Evolutionary conservation across 2,797 vertebrate genomes (phyloP).

Genomic region (Notoglanidium macrostoma): DNA sequence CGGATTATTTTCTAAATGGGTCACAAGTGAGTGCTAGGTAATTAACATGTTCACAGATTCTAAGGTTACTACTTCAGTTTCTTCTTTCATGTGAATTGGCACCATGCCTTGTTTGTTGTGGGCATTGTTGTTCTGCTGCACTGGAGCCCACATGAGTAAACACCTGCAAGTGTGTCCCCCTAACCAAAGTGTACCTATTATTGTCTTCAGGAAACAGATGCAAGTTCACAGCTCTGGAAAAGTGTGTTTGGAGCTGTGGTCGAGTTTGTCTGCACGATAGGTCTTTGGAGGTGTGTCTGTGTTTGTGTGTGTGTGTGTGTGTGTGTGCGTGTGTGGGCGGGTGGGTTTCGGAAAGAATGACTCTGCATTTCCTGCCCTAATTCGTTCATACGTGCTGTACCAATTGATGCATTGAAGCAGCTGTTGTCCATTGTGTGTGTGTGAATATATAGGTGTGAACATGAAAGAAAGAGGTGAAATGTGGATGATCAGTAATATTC

Average conservation of each 20-base stretch:
- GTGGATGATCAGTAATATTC: slow-evolving; percentile 68
- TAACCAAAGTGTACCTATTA: slow-evolving; percentile 75
- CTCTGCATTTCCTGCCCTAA: slow-evolving; percentile 76
- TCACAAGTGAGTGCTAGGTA: slow-evolving; percentile 33
- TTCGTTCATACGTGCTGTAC: slow-evolving; percentile 68
- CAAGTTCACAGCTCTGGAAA: slow-evolving; percentile 80
- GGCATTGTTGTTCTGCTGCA: slow-evolving; percentile 38
- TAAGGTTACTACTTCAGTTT: slow-evolving; percentile 22
- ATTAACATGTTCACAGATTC: slow-evolving; percentile 26
- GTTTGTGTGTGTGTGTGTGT: slow-evolving; percentile 48
- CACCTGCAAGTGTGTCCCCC: slow-evolving; percentile 74
- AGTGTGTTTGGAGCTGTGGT: slow-evolving; percentile 82
- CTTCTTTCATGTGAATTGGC: slow-evolving; percentile 38
- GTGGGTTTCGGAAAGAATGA: slow-evolving; percentile 84
- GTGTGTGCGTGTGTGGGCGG: slow-evolving; percentile 68
- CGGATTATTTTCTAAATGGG: slow-evolving; percentile 33
- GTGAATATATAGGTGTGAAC: slow-evolving; percentile 47
- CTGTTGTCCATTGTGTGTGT: slow-evolving; percentile 23
- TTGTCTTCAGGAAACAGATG: slow-evolving; percentile 86
- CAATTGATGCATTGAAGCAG: slow-evolving; percentile 50
- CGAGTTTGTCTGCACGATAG: slow-evolving; percentile 76
- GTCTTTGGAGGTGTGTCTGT: slow-evolving; percentile 57
- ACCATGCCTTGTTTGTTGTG: slow-evolving; percentile 52
- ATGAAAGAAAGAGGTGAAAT: slow-evolving; percentile 59
- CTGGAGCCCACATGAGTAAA: slow-evolving; percentile 55